These are phyloP conservation scores for Sitobion miscanthi DNA, from an alignment of 1,140 invertebrate species.

Conservation along the genomic window DNA sequence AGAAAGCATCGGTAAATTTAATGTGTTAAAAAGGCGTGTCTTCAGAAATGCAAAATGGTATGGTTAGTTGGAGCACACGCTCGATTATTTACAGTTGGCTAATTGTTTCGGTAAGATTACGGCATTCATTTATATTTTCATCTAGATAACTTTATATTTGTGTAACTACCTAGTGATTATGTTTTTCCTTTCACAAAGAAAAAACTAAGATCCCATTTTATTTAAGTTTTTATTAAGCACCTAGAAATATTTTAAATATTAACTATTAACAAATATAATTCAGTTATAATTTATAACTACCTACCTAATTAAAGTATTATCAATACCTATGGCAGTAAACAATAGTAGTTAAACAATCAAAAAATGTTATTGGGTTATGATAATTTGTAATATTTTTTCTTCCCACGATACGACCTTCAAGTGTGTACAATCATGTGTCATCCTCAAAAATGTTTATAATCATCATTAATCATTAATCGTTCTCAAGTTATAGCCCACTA, in stretches of 20 bases:
- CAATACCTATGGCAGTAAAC: not conserved
- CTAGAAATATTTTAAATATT: not conserved
- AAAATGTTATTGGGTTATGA: not conserved
- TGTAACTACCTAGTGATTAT: not conserved
- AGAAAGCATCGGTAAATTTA: slow-evolving; percentile 18
- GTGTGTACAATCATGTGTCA: not conserved
- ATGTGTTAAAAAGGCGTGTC: slow-evolving; percentile 42
- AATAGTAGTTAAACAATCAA: not conserved
- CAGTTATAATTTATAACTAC: not conserved
- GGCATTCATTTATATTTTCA: not conserved
- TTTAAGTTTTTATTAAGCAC: not conserved
- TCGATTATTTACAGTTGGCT: slow-evolving; percentile 40
- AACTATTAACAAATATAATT: not conserved
- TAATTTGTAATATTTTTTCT: not conserved
- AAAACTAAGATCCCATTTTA: not conserved
- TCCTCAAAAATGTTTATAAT: not conserved
- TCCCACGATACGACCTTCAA: slow-evolving; percentile 21
- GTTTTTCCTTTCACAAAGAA: not conserved
- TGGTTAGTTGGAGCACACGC: slow-evolving; percentile 41
- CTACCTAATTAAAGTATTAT: not conserved
- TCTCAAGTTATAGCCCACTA: not conserved
- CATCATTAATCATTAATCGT: not conserved
- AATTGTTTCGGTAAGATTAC: slow-evolving; percentile 30
- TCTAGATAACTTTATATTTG: slow-evolving; percentile 15
- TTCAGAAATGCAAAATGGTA: not conserved